These are phyloP conservation scores for Lynx canadensis DNA, from an alignment of 2,113 vertebrate genomes.

Conservation along the genomic window DNA sequence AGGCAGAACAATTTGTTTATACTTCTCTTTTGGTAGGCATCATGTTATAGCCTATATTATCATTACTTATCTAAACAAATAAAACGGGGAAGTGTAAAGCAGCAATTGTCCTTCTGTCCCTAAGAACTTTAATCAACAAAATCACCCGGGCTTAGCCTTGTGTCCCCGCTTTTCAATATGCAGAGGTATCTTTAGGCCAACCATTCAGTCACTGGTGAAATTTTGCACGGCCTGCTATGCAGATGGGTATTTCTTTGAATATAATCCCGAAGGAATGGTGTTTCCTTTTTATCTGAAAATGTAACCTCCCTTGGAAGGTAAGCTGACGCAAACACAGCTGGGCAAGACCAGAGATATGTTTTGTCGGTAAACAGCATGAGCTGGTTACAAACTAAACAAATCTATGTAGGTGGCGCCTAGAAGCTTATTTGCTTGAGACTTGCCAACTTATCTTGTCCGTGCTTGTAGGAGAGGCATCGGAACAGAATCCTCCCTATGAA, in stretches of 20 bases:
- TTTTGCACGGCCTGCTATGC: not conserved
- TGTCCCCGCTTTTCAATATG: not conserved
- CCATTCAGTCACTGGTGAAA: not conserved
- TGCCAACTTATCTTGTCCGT: not conserved
- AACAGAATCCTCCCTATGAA: slow-evolving; percentile 34
- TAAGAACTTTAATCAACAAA: slow-evolving; percentile 39
- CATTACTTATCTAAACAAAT: not conserved
- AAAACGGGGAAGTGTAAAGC: not conserved
- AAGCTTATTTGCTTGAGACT: slow-evolving; percentile 47
- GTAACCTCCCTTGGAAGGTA: not conserved
- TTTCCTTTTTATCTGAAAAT: slow-evolving; percentile 34
- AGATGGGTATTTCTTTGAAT: slow-evolving; percentile 12
- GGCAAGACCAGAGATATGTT: slow-evolving; percentile 32
- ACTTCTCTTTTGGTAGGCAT: not conserved
- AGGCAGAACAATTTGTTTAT: not conserved
- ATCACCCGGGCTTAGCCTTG: not conserved
- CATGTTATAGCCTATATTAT: not conserved
- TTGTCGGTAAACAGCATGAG: not conserved
- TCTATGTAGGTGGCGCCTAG: slow-evolving; percentile 5
- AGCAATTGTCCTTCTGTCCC: not conserved
- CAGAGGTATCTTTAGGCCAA: not conserved
- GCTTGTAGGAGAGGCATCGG: not conserved
- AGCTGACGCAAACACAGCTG: slow-evolving; percentile 45
- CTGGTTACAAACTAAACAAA: slow-evolving; percentile 49
- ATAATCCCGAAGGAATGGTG: slow-evolving; percentile 46